These are phyloP conservation scores for Trogon melanurus DNA, from an alignment of 2,113 vertebrate genomes.

Conservation along the genomic window DNA sequence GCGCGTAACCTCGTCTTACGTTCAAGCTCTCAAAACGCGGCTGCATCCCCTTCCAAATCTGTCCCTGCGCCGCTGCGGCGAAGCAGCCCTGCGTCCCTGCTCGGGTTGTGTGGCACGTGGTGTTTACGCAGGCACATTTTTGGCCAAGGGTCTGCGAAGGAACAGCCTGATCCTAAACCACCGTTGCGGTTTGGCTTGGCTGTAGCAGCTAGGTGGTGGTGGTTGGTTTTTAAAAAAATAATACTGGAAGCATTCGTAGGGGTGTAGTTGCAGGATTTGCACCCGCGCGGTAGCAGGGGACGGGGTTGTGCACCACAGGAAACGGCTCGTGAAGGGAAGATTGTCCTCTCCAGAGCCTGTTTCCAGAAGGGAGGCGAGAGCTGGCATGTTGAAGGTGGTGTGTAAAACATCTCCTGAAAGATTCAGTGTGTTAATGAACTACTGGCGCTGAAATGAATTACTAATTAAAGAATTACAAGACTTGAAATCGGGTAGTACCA, in stretches of 20 bases:
- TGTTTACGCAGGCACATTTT: not conserved
- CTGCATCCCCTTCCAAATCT: not conserved
- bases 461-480: not conserved
- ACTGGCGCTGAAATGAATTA: not conserved
- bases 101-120: accelerated
- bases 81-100: accelerated
- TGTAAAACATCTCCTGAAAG: not conserved
- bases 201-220: accelerated
- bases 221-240: not conserved
- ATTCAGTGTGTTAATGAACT: not conserved
- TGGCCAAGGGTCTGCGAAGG: not conserved
- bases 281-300: accelerated
- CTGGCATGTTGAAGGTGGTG: not conserved
- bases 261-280: not conserved
- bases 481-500: not conserved
- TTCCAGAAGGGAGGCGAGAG: not conserved
- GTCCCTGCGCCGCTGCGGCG: accelerated
- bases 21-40: accelerated
- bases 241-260: not conserved
- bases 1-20: not conserved
- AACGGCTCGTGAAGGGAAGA: accelerated
- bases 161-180: not conserved
- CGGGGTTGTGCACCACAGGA: not conserved
- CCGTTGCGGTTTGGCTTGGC: accelerated
- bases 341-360: not conserved